Conservation (phyloP, 2,888 invertebrate genomes). For the Antheraea yamamai region DNA sequence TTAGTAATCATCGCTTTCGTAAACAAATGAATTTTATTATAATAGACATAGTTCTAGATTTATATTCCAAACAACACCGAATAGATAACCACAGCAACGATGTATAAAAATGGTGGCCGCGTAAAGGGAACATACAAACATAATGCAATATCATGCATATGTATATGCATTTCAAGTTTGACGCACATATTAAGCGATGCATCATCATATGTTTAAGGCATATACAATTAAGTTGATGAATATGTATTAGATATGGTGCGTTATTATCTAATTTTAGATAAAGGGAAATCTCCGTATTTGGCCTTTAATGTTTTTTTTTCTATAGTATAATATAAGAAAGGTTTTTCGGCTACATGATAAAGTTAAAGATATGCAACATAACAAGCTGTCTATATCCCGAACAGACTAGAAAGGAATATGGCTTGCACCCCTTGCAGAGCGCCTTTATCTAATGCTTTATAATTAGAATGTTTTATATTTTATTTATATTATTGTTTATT, state of each 20-base stretch:
- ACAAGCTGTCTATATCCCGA: no score
- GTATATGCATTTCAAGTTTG: background rate
- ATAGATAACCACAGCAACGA: background rate
- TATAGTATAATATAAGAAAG: no score
- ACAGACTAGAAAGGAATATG: no score
- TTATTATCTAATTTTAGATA: background rate
- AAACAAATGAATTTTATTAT: background rate
- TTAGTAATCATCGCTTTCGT: background rate
- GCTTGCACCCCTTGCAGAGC: no score
- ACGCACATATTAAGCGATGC: background rate
- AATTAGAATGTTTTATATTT: no score
- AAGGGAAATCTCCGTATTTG: no score
- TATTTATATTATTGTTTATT: no score
- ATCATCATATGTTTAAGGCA: background rate
- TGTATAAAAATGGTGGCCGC: constrained; percentile 11
- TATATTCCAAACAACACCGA: background rate
- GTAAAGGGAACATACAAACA: constrained; percentile 14
- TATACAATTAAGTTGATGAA: constrained; percentile 1
- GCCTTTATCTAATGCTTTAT: no score
- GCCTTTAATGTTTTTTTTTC: no score
- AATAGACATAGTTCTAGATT: background rate
- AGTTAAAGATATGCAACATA: no score
- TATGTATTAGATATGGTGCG: background rate
- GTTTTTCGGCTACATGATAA: no score
- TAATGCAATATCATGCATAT: constrained; percentile 7